Conservation (phyloP, 2,888 invertebrate genomes). For the Melanostoma mellinum region DNA sequence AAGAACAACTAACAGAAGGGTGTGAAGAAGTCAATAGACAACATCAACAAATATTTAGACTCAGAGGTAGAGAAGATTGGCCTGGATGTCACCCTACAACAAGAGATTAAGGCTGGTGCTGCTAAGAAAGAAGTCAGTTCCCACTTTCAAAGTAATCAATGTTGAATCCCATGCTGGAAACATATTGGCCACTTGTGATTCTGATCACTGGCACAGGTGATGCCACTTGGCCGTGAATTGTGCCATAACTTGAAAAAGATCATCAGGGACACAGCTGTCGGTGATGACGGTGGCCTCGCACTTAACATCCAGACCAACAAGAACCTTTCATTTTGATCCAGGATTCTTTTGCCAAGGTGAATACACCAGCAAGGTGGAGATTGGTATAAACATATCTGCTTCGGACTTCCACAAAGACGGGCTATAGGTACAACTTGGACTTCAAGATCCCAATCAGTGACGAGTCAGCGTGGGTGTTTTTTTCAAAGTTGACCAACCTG, state of each 20-base stretch:
- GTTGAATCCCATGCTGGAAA: constrained; percentile 99
- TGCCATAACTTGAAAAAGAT: constrained; percentile 98
- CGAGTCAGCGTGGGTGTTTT: constrained; percentile 89
- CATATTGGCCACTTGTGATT: constrained; percentile 98
- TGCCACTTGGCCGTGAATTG: too few relatives aligned
- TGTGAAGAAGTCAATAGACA: constrained; percentile 94
- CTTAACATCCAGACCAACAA: constrained; percentile 98
- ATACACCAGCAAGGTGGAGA: constrained; percentile 97
- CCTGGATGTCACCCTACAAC: constrained; percentile 94
- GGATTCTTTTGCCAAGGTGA: constrained; percentile 95
- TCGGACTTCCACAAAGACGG: constrained; percentile 96
- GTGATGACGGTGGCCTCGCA: constrained; percentile 99
- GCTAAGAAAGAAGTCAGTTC: too few relatives aligned
- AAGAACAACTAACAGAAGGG: constrained; percentile 95
- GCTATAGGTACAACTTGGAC: constrained; percentile 96
- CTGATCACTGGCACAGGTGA: too few relatives aligned
- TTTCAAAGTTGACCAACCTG: constrained; percentile 91
- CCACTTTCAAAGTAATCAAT: constrained; percentile 99
- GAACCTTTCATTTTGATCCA: constrained; percentile 94
- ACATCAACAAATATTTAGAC: constrained; percentile 92
- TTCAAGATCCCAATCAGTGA: constrained; percentile 98
- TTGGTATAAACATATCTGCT: constrained; percentile 99
- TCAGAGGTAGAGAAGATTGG: constrained; percentile 90
- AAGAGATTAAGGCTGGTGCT: too few relatives aligned
- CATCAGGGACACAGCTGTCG: constrained; percentile 98